Base-by-base conservation (phyloP, 1,140 invertebrate species). In the Drosophila busckii region DNA sequence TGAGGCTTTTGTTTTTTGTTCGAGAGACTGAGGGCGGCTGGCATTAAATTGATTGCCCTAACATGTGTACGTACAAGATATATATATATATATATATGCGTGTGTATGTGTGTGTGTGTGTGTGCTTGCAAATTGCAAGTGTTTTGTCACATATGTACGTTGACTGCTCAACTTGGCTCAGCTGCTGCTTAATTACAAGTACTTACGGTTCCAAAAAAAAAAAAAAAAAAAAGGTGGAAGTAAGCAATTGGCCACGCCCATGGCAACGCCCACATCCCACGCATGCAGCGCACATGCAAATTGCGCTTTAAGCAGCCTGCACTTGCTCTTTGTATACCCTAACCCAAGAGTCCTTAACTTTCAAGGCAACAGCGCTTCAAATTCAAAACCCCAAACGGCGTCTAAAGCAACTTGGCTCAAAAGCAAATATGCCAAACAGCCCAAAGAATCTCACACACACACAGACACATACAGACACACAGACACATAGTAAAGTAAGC, bases 31-130 rank as follows among this genome's bases (percentile, higher is more conserved):
- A n/a, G n/a, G n/a, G n/a, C n/a, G n/a, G n/a, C 46, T 53, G 52
- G 49, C 55, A 50, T 78, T 68, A 68, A 68, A 48, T 49, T 80
- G 73, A 68, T 68, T 64, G 73, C 63, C 48, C 29, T 34, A 67
- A 48, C 48, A 76, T 48, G 28, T 53, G 46, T 28, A 12, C 8
- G 29, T 8, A 6, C 12, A 15, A 12, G 6, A n/a, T 26, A 13
- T 26, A 8, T 40, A 22, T 41, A 13, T 32, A n/a, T 26, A 20
- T 9, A 48, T 37, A 23, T 13, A 6, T 13, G 19, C 20, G 4
- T 3, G 13, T 40, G 15, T 59, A 31, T 25, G 15, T 32, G 31
- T 8, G 22, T 5, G 26, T n/a, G 19, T 20, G 5, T 12, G 26
- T 19, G 31, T 31, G 26, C 48, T 55, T 58, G 48, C 32, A 62